Conservation (phyloP, 2,888 invertebrate species). For the Orthosia gracilis region DNA sequence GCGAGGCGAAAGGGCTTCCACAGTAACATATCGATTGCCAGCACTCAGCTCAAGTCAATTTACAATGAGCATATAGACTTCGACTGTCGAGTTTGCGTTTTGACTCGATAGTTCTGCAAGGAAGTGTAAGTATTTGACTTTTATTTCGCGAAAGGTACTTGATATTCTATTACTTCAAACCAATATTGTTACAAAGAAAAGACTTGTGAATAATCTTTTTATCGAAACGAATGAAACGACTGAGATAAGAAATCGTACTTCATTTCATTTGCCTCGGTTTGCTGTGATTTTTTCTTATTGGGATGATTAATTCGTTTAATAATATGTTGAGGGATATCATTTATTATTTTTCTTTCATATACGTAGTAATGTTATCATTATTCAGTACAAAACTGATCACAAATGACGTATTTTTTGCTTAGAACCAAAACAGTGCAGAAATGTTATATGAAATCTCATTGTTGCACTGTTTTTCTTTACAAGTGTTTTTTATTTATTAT, state of each 20-base stretch:
- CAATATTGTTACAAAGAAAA: conserved; percentile 18
- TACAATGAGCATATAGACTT: conserved; percentile 39
- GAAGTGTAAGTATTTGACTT: conserved; percentile 32
- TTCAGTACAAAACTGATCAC: too few species aligned
- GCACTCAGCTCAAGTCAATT: conserved; percentile 40
- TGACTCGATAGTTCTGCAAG: conserved; percentile 14
- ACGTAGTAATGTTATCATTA: too few species aligned
- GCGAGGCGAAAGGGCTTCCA: conserved; percentile 13
- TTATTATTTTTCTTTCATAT: too few species aligned
- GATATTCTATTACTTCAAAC: conserved; percentile 14
- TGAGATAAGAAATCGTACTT: conserved; percentile 9
- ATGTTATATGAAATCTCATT: too few species aligned
- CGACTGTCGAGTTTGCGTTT: conserved; percentile 11
- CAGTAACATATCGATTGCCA: conserved; percentile 44
- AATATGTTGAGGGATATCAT: not conserved
- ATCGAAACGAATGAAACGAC: conserved; percentile 21
- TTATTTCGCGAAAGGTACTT: conserved; percentile 15
- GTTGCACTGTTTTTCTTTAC: too few species aligned
- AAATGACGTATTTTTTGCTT: too few species aligned
- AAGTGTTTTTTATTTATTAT: too few species aligned
- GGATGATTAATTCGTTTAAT: not conserved
- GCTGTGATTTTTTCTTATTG: conserved; percentile 10
- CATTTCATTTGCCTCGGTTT: not conserved
- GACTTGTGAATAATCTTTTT: conserved; percentile 24
- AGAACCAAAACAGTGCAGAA: too few species aligned